Evolutionary conservation across 2,113 vertebrate species (phyloP).

Genomic region (Odontesthes bonariensis): DNA sequence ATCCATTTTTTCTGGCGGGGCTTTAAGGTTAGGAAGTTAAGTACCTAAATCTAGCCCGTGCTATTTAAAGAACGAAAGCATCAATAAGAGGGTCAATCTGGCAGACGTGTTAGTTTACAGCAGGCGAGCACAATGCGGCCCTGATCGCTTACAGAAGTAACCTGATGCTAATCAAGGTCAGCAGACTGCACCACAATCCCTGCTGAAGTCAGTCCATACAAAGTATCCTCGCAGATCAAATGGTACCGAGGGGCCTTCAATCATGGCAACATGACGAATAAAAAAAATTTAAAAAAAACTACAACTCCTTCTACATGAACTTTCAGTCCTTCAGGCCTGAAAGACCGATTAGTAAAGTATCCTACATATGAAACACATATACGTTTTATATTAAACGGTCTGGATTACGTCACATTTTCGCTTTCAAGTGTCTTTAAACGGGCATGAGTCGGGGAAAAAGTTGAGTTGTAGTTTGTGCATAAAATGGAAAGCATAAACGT

Average conservation of each 20-base stretch:
- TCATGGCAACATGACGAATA: background rate
- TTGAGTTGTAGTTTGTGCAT: no score
- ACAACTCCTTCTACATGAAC: no score
- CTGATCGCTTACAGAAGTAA: conserved; percentile 32
- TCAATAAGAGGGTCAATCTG: background rate
- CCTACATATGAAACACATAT: no score
- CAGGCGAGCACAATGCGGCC: conserved; percentile 1
- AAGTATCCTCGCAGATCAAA: background rate
- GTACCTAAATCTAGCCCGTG: background rate
- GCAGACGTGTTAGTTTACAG: background rate
- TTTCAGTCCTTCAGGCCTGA: no score
- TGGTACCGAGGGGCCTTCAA: conserved; percentile 1
- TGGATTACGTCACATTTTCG: no score
- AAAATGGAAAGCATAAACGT: no score
- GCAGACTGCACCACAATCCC: conserved; percentile 28
- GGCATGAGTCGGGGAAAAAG: no score
- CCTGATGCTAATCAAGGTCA: conserved; percentile 43
- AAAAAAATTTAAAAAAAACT: no score
- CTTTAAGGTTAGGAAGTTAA: background rate
- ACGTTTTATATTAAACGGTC: no score
- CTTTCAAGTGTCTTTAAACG: no score
- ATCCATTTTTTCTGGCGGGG: no score
- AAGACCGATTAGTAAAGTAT: no score
- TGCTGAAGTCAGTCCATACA: conserved; percentile 12
- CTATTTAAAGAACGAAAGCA: background rate